A percentile compares a stretch with the other conserved stretches of the same genome.
Evolutionary conservation across 2,797 vertebrate genomes (phyloP).

Genomic region (Podarcis siculus): DNA sequence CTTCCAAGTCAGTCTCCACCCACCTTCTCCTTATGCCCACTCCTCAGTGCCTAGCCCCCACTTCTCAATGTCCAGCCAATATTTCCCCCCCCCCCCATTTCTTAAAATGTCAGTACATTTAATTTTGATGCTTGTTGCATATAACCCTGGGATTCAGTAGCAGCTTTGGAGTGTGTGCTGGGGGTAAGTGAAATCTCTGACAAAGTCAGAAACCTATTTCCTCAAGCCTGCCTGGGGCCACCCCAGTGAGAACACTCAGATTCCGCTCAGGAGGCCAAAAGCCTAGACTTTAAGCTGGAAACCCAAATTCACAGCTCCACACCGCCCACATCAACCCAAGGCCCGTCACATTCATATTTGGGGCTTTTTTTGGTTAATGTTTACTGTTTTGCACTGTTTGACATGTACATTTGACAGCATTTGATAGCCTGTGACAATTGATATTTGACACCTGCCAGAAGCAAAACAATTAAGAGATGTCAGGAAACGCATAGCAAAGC

Average conservation of each 20-base stretch:
- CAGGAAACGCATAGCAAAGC: neutral
- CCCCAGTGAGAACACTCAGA: neutral
- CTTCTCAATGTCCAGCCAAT: too few relatives aligned
- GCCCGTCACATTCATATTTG: neutral
- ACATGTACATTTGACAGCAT: neutral
- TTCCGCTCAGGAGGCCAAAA: too few relatives aligned
- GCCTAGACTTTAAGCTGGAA: neutral
- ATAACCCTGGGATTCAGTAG: neutral
- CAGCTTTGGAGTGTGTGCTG: neutral
- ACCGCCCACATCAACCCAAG: neutral
- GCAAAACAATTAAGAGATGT: neutral
- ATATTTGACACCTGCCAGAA: slow-evolving; percentile 1
- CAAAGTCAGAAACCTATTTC: neutral
- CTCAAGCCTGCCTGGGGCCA: neutral
- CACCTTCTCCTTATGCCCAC: too few relatives aligned
- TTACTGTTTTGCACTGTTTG: neutral
- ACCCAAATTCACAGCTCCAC: neutral
- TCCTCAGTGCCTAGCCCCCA: too few relatives aligned
- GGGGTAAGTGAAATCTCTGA: neutral
- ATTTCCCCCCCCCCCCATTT: too few relatives aligned
- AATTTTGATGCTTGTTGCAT: neutral
- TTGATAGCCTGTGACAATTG: neutral
- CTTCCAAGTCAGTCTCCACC: too few relatives aligned
- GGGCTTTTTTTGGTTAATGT: neutral
- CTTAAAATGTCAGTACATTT: neutral